Percentiles rank a stretch among this genome's conserved stretches.
Evolutionary conservation across 2,797 vertebrate genomes (phyloP).

Genomic region (Malacoraja senta): DNA sequence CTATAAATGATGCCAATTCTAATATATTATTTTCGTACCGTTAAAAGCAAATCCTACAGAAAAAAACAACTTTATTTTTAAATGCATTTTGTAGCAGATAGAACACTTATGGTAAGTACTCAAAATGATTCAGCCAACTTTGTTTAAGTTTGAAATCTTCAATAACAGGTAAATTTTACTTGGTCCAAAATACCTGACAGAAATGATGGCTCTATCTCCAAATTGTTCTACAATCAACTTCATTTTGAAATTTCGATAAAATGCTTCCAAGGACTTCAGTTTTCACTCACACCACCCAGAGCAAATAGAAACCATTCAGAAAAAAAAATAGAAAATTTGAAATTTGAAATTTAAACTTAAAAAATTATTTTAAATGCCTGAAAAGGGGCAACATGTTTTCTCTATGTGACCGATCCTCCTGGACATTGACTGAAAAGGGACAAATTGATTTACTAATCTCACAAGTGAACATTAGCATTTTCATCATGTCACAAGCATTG

Average conservation of each 20-base stretch:
- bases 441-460: background rate
- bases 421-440: background rate
- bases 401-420: background rate
- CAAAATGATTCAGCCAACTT: background rate
- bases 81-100: background rate
- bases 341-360: background rate
- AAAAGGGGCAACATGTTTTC: background rate
- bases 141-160: background rate
- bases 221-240: background rate
- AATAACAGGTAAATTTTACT: background rate
- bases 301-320: background rate
- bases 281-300: background rate
- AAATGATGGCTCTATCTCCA: background rate
- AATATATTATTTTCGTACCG: background rate
- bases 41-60: background rate
- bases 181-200: background rate
- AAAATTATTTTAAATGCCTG: background rate
- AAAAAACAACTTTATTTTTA: too few species aligned
- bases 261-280: background rate
- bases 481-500: background rate
- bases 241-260: background rate
- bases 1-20: background rate
- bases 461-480: background rate
- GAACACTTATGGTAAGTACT: background rate
- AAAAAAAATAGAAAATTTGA: background rate